Base-by-base conservation (phyloP, 2,797 vertebrate species). In the Labeo calbasu region DNA sequence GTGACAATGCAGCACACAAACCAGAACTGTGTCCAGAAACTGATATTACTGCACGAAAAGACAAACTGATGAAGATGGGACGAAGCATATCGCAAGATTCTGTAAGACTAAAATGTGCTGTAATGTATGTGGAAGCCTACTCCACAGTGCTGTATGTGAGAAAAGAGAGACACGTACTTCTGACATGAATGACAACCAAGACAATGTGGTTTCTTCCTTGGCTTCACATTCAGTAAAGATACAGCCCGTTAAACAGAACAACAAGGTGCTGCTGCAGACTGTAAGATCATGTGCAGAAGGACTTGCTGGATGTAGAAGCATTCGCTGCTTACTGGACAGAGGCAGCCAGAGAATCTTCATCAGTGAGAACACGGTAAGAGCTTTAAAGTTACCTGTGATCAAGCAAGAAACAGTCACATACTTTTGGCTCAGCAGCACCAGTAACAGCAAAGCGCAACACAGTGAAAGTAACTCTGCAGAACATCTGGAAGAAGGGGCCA, bases 41-140 rank as follows among this genome's bases (percentile, higher is more conserved):
- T n/a, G n/a, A n/a, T n/a, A n/a, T n/a, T n/a, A n/a, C n/a, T n/a
- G n/a, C n/a, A n/a, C n/a, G n/a, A n/a, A n/a, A n/a, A n/a, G n/a
- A n/a, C n/a, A n/a, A n/a, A n/a, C n/a, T n/a, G n/a, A n/a, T n/a
- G n/a, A n/a, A 28, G 1, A 28, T 32, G 32, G 1, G 32, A 2
- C 32, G 5, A 36, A 36, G 32, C 32, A 36, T 8, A n/a, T 78
- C 4, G 80, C 82, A 14, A 88, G 78, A 40, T 25, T 90, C 1
- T 84, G 80, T 0, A 73, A 87, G 0, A 7, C 81, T 8, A 84
- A 17, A 88, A 81, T 10, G 84, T 86, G 79, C 65, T 80, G 23
- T 65, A 86, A 84, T 11, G 17, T 21, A 12, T 7, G 68, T 46
- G 77, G 25, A 65, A 65, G 25, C 15, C 0, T 6, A 65, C 59